These are phyloP conservation scores for Tachyglossus aculeatus DNA, from an alignment of 2,797 vertebrate genomes.

Conservation along the genomic window DNA sequence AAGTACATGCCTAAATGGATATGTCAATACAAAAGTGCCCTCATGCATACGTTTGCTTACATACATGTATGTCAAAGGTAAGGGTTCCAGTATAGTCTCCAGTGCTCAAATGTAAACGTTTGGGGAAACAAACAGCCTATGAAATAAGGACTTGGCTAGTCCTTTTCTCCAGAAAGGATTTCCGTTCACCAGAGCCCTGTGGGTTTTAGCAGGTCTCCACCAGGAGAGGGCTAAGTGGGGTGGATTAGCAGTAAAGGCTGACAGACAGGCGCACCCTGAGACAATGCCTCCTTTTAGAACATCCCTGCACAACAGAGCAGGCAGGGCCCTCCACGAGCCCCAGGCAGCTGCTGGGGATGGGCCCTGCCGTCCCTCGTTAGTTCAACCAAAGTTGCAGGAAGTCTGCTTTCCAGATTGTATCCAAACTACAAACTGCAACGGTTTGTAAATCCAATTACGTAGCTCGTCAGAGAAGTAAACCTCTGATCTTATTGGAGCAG, in stretches of 20 bases:
- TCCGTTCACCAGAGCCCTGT: no score
- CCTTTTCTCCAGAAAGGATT: neutral
- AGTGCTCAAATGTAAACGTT: neutral
- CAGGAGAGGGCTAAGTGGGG: neutral
- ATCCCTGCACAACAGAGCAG: neutral
- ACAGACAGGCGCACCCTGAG: neutral
- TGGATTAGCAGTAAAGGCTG: neutral
- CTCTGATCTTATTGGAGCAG: neutral
- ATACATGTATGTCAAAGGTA: neutral
- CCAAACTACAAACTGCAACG: neutral
- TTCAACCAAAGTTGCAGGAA: neutral
- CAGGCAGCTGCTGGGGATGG: no score
- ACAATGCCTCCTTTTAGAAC: neutral
- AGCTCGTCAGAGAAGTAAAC: neutral
- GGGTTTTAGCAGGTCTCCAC: neutral
- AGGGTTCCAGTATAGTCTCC: neutral
- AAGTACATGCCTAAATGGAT: neutral
- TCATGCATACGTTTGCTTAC: neutral
- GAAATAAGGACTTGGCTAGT: neutral
- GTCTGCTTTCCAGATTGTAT: neutral
- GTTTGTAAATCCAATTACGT: conserved; percentile 15
- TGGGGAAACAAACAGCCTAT: neutral
- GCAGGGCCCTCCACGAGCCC: neutral
- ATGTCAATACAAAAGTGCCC: neutral
- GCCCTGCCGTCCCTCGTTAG: no score